These are phyloP conservation scores for Enteromius fasciolatus DNA, from an alignment of 2,797 vertebrate genomes.

Conservation along the genomic window DNA sequence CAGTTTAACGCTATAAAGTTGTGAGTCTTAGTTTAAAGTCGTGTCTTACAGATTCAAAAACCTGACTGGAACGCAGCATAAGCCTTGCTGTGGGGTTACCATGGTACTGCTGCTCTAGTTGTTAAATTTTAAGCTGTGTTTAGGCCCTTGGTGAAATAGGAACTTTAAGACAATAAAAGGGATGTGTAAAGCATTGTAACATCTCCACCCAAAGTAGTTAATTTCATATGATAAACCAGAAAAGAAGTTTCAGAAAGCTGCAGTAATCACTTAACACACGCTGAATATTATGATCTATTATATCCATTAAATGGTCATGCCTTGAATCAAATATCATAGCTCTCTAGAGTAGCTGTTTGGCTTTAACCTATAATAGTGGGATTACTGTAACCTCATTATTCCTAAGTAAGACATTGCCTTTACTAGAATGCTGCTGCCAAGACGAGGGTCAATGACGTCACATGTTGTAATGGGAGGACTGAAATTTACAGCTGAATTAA, in stretches of 20 bases:
- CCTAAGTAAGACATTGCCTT: constrained; percentile 24
- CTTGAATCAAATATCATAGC: background rate
- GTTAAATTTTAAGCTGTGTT: background rate
- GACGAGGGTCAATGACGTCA: constrained; percentile 45
- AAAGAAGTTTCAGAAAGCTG: background rate
- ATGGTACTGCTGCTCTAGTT: background rate
- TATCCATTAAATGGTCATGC: background rate
- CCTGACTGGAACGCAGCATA: too few relatives aligned
- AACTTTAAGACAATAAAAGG: background rate
- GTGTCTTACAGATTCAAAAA: too few relatives aligned
- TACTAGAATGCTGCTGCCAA: constrained; percentile 39
- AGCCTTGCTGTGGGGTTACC: too few relatives aligned
- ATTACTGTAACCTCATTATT: constrained; percentile 47
- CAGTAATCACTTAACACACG: background rate
- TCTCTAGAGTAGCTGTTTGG: constrained; percentile 20
- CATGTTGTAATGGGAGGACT: constrained; percentile 35
- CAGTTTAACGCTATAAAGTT: too few relatives aligned
- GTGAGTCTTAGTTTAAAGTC: too few relatives aligned
- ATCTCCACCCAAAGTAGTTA: background rate
- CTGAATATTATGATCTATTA: background rate
- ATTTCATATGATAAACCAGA: constrained; percentile 11
- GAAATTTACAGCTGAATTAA: constrained; percentile 44
- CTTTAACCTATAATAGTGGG: constrained; percentile 33
- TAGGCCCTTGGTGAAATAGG: background rate
- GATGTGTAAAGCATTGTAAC: background rate